Conservation (phyloP, 2,797 vertebrate genomes). For the Columba guinea region DNA sequence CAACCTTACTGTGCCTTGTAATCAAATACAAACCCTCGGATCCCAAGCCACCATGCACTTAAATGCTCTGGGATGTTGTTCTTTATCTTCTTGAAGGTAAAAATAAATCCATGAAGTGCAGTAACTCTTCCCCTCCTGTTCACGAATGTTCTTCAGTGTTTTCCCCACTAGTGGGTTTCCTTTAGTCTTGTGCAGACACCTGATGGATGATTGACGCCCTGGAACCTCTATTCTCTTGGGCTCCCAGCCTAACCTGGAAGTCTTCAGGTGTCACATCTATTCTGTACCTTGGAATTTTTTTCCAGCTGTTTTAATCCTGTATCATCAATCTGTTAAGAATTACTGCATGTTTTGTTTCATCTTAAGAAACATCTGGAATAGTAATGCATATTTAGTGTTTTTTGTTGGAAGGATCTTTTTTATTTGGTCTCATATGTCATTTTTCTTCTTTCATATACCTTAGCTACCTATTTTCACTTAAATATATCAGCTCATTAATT, state of each 20-base stretch:
- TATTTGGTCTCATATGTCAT: conserved; percentile 52
- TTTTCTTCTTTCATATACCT: conserved; percentile 55
- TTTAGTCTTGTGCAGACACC: neutral
- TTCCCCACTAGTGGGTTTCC: neutral
- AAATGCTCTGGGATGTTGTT: conserved; percentile 4
- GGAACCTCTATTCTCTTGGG: conserved; percentile 26
- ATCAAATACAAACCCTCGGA: conserved; percentile 33
- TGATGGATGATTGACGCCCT: neutral
- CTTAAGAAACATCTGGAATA: conserved; percentile 70
- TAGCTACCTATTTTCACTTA: conserved; percentile 63
- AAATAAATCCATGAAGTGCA: neutral
- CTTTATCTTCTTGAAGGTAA: conserved; percentile 39
- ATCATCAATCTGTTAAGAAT: conserved; percentile 64
- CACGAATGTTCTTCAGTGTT: neutral
- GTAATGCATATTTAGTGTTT: conserved; percentile 24
- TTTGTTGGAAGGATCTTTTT: conserved; percentile 62
- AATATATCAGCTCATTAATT: neutral
- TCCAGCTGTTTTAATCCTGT: conserved; percentile 51
- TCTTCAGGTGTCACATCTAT: conserved; percentile 58
- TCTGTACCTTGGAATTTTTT: conserved; percentile 42
- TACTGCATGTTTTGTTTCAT: conserved; percentile 66
- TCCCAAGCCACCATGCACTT: neutral
- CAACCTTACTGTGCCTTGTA: conserved; percentile 11
- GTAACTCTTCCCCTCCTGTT: conserved; percentile 10
- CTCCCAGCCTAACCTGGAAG: conserved; percentile 41